phyloP scores from a whole-genome alignment of 2,888 invertebrate species.

The Margaritifera margaritifera region DNA sequence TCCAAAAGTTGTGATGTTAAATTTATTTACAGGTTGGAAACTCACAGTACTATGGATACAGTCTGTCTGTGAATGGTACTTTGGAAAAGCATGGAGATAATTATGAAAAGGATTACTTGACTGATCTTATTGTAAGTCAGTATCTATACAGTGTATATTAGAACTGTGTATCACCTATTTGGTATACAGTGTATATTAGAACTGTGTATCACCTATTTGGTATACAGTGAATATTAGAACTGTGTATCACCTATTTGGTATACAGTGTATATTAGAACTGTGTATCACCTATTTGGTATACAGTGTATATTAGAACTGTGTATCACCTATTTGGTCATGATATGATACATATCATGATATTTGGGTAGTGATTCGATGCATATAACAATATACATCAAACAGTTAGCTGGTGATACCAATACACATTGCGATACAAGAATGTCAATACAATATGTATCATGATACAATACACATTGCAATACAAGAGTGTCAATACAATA shows the following conservation, averaged over 20 bases:
- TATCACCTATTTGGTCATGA: neutral
- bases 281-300: neutral
- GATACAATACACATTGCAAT: no score
- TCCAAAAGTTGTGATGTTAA: no score
- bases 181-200: neutral
- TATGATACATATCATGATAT: no score
- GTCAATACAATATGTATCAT: no score
- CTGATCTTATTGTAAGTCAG: constrained; percentile 84
- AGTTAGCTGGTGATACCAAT: no score
- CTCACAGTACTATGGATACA: constrained; percentile 93
- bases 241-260: neutral
- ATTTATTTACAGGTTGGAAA: constrained; percentile 80
- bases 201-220: neutral
- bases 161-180: neutral
- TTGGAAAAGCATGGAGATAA: constrained; percentile 78
- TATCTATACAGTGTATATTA: neutral
- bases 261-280: neutral
- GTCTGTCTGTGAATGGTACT: constrained; percentile 86
- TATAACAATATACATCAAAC: no score
- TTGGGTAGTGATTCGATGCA: no score
- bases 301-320: neutral
- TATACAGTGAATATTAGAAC: neutral
- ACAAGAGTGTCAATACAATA: no score
- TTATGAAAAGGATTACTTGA: constrained; percentile 81
- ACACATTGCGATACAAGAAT: no score